Conservation (phyloP, 2,113 vertebrate species). For the Vimba vimba region DNA sequence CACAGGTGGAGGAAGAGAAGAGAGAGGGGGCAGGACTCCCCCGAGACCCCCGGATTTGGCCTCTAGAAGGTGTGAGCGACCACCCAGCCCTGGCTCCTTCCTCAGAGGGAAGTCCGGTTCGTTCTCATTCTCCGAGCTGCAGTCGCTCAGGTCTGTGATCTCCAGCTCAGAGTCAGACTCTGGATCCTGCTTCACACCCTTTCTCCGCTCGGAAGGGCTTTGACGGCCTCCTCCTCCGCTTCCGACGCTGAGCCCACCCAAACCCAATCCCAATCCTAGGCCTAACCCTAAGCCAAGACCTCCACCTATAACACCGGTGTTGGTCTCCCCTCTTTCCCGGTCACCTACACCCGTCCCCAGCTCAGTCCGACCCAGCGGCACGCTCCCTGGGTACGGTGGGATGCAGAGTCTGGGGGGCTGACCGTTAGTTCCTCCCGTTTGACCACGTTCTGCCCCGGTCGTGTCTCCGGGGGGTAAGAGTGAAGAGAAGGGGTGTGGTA, state of each 20-base stretch:
- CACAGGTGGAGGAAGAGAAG: constrained; percentile 72
- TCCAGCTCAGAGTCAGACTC: constrained; percentile 90
- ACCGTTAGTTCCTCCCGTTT: constrained; percentile 72
- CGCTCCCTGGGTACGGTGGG: constrained; percentile 68
- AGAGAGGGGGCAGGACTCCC: constrained; percentile 63
- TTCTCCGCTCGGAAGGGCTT: constrained; percentile 76
- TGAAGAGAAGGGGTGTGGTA: constrained; percentile 82
- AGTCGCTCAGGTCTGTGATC: constrained; percentile 90
- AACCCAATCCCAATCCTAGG: constrained; percentile 57
- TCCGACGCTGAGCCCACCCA: constrained; percentile 64
- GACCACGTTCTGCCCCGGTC: constrained; percentile 69
- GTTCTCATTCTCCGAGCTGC: constrained; percentile 89
- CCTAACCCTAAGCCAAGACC: constrained; percentile 67
- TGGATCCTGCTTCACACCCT: constrained; percentile 83
- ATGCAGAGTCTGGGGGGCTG: constrained; percentile 71
- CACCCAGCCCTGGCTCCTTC: constrained; percentile 69
- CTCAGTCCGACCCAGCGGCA: constrained; percentile 73
- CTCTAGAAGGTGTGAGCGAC: constrained; percentile 61
- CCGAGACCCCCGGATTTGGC: constrained; percentile 70
- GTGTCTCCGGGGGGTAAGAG: constrained; percentile 73
- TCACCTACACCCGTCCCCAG: constrained; percentile 65
- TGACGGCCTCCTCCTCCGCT: constrained; percentile 66
- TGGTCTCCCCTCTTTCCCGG: constrained; percentile 65
- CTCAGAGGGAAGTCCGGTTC: constrained; percentile 77
- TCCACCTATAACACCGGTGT: constrained; percentile 62